Percentiles rank a stretch among this genome's conserved stretches.
phyloP scores from a whole-genome alignment of 2,888 invertebrate genomes.

The Caenorhabditis afra region DNA sequence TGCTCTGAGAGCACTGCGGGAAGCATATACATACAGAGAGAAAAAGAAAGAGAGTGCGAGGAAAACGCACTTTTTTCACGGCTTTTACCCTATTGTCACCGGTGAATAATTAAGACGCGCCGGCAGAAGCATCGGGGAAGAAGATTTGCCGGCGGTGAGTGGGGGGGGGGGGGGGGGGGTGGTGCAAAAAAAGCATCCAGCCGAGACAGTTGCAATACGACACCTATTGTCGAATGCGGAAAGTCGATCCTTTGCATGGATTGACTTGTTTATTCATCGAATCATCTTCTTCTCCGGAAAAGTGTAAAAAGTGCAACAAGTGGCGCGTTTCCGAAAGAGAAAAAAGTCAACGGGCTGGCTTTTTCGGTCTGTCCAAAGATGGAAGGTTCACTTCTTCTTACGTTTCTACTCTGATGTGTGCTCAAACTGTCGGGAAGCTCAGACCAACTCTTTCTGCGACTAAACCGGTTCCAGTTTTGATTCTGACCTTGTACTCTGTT shows the following conservation, averaged over 20 bases:
- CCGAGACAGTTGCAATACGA: slow-evolving; percentile 45
- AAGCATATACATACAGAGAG: slow-evolving; percentile 26
- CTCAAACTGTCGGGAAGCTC: slow-evolving; percentile 12
- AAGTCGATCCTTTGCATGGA: slow-evolving; percentile 39
- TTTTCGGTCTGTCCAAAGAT: background rate
- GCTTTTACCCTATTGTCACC: slow-evolving; percentile 52
- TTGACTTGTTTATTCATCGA: slow-evolving; percentile 31
- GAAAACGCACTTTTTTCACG: slow-evolving; percentile 51
- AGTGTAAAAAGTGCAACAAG: slow-evolving; percentile 40
- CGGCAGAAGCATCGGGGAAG: slow-evolving; percentile 15
- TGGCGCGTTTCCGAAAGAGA: slow-evolving; percentile 6
- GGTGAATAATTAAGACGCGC: slow-evolving; percentile 45
- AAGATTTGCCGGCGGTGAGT: slow-evolving; percentile 23
- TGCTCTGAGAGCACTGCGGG: slow-evolving; percentile 23
- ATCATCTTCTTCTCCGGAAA: slow-evolving; percentile 24
- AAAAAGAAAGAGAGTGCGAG: too few relatives aligned
- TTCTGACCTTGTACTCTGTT: slow-evolving; percentile 8
- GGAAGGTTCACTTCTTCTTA: slow-evolving; percentile 9
- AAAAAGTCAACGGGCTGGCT: background rate
- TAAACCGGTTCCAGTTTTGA: slow-evolving; percentile 3
- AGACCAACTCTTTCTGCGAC: too few relatives aligned
- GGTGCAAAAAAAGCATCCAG: slow-evolving; percentile 6
- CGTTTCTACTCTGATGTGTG: background rate
- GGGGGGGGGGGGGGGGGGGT: too few relatives aligned
- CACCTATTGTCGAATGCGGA: slow-evolving; percentile 33